These are phyloP conservation scores for Leucophenga montana DNA, from an alignment of 2,888 invertebrate genomes.

Conservation along the genomic window DNA sequence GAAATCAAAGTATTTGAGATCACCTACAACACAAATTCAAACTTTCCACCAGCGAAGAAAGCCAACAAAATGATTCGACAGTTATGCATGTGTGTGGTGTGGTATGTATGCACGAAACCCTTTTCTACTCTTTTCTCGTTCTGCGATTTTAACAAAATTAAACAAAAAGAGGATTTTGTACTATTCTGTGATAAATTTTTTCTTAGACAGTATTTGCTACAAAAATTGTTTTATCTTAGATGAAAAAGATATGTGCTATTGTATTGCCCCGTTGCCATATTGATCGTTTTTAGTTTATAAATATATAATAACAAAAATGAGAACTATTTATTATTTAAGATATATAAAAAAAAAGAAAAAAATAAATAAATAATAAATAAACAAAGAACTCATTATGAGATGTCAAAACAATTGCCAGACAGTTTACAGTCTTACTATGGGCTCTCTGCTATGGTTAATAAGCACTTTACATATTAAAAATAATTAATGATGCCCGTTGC, in stretches of 20 bases:
- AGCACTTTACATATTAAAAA: neutral
- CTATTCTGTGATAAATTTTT: constrained; percentile 11
- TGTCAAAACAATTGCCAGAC: too few relatives aligned
- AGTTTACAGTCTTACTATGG: too few relatives aligned
- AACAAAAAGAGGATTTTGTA: neutral
- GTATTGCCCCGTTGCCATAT: neutral
- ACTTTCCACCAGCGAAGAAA: neutral
- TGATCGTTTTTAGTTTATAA: too few relatives aligned
- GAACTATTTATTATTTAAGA: neutral
- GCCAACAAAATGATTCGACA: neutral
- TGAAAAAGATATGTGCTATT: constrained; percentile 9
- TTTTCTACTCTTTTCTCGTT: neutral
- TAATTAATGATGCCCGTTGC: neutral
- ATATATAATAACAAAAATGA: neutral
- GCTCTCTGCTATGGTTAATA: neutral
- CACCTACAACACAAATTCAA: constrained; percentile 1
- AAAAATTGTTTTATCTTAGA: neutral
- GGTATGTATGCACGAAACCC: neutral
- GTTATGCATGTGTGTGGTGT: neutral
- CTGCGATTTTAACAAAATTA: neutral
- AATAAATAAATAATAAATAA: too few relatives aligned
- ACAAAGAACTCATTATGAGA: too few relatives aligned
- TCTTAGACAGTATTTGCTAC: neutral
- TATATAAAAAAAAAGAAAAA: neutral
- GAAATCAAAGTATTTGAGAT: constrained; percentile 16